These are phyloP conservation scores for Drosophila limbata DNA, from an alignment of 2,888 invertebrate genomes.

Conservation along the genomic window DNA sequence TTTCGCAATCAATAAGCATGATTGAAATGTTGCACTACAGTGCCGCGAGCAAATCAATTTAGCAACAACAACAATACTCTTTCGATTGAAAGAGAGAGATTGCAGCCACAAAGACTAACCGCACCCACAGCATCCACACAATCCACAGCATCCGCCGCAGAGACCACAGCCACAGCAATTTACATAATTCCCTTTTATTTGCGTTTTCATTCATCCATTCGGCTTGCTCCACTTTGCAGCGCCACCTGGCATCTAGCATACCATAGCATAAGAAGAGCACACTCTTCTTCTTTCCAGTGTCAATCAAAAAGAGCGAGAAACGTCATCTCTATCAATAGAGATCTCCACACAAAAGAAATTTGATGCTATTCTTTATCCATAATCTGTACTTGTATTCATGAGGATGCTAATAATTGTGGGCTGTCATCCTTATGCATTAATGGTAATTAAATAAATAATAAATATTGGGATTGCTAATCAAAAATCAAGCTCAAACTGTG, in stretches of 20 bases:
- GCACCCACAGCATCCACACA: constrained; percentile 36
- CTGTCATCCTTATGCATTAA: background rate
- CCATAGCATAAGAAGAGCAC: no score
- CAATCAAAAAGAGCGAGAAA: constrained; percentile 21
- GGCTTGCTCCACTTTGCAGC: constrained; percentile 26
- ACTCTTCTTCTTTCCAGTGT: constrained; percentile 15
- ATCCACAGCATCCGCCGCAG: constrained; percentile 38
- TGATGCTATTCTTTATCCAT: background rate
- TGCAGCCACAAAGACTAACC: constrained; percentile 40
- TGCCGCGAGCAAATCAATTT: constrained; percentile 68
- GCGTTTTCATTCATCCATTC: constrained; percentile 10
- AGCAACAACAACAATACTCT: constrained; percentile 58
- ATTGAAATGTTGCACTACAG: constrained; percentile 57
- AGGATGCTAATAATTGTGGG: constrained; percentile 2
- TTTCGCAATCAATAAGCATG: constrained; percentile 55
- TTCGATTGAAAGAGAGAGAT: constrained; percentile 63
- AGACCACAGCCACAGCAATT: constrained; percentile 22
- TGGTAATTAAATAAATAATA: no score
- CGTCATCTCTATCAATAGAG: constrained; percentile 26
- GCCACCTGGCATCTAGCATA: constrained; percentile 32
- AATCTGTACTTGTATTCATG: constrained; percentile 1
- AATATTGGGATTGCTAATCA: background rate
- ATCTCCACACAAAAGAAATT: constrained; percentile 40
- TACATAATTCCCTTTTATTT: constrained; percentile 30
- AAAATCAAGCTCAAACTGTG: background rate